Percentiles rank a stretch among this genome's conserved stretches.
Conservation (phyloP, 2,888 invertebrate genomes). For the Thecocarcelia acutangulata region DNA sequence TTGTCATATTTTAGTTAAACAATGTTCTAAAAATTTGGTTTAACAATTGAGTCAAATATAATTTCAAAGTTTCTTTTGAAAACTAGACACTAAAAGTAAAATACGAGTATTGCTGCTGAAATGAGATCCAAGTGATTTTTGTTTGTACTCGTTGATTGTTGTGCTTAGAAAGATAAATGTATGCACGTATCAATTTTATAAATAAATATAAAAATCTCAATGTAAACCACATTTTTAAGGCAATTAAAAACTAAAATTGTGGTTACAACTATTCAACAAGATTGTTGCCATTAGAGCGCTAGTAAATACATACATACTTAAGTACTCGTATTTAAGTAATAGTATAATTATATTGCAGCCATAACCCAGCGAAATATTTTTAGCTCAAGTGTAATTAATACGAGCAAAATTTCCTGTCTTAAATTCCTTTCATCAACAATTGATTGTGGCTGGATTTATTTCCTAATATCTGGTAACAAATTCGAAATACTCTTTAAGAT, state of each 20-base stretch:
- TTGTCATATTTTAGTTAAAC: too few species aligned
- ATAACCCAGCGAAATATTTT: slow-evolving; percentile 34
- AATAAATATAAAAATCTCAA: slow-evolving; percentile 58
- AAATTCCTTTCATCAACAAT: not conserved
- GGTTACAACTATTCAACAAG: slow-evolving; percentile 60
- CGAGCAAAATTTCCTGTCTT: not conserved
- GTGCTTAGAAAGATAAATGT: slow-evolving; percentile 12
- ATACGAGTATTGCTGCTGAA: slow-evolving; percentile 7
- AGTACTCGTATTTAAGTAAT: not conserved
- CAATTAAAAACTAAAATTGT: slow-evolving; percentile 68
- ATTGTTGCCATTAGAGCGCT: slow-evolving; percentile 58
- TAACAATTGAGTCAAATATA: not conserved
- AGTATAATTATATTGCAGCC: slow-evolving; percentile 14
- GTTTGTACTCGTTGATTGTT: slow-evolving; percentile 26
- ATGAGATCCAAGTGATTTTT: slow-evolving; percentile 32
- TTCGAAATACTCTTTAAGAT: not conserved
- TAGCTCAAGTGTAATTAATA: not conserved
- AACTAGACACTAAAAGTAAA: slow-evolving; percentile 10
- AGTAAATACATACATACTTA: not conserved
- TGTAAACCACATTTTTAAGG: slow-evolving; percentile 67
- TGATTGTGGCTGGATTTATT: not conserved
- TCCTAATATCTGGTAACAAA: not conserved
- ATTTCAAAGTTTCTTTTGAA: slow-evolving; percentile 1
- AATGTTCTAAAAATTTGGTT: too few species aligned
- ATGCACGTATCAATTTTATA: slow-evolving; percentile 12